Evolutionary conservation across 2,888 invertebrate species (phyloP), one percentile per base, ranked within the genome.

Genomic region (Fabriciana adippe): DNA sequence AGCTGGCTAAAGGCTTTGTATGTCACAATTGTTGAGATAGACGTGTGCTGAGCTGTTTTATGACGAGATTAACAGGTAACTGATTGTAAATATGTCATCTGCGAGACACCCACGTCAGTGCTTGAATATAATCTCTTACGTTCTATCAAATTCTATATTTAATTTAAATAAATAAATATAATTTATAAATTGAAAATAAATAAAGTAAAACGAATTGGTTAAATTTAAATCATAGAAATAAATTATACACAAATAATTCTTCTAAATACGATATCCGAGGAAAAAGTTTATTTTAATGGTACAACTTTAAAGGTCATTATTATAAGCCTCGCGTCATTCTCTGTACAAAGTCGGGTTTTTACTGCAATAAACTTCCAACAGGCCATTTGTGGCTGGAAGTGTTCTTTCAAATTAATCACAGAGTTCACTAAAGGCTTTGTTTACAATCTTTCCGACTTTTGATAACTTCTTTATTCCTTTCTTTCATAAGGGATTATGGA

Each of bases 341-440:
- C 80, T 81, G 82, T 82, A 85, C 84, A 83, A 85, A 86, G 82
- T 85, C 83, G 77, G 79, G 84, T 88, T 89, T 89, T 90, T 90
- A 88, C 87, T 85, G 89, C 88, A 87, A 88, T 89, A 89, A 90
- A 90, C 85, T 90, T 89, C 87, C 84, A 89, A 89, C 88, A 87
- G 87, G 85, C 84, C 88, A 86, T 86, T 90, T 90, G 89, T 87
- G 86, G 87, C 82, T 82, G 83, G 82, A 84, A 89, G 86, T 88
- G 86, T 88, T 86, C 84, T 81, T 81, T 83, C 76, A 84, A 86
- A 90, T 89, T 88, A 89, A 89, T 90, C 87, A 88, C 83, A 83
- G 84, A 82, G 82, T 81, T 84, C 82, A 80, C 79, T 83, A 83
- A 81, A 82, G 79, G 79, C 79, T 81, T 80, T 83, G 83, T 82